A percentile compares a stretch with the other conserved stretches of the same genome.
These are phyloP conservation scores for Phenganax stokvisi DNA, from an alignment of 92 coral and sea anemone species.

Conservation along the genomic window DNA sequence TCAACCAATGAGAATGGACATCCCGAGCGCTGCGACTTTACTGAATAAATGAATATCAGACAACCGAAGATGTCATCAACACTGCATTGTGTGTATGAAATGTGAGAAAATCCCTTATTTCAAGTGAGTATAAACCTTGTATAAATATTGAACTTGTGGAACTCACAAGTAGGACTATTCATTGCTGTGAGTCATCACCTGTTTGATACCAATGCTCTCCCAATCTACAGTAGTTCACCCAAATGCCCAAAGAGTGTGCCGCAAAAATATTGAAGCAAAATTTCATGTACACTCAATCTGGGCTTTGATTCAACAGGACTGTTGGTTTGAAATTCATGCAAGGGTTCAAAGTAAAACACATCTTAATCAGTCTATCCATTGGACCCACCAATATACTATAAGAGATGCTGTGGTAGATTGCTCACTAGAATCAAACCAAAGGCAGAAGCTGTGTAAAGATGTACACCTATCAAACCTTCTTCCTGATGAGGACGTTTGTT, in stretches of 20 bases:
- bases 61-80: conserved; percentile 37
- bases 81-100: conserved; percentile 38
- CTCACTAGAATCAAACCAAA: conserved; percentile 1
- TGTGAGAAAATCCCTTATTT: conserved; percentile 38
- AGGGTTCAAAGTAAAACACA: conserved; percentile 45
- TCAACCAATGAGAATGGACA: too few relatives aligned
- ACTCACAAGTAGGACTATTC: neutral
- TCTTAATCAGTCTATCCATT: conserved; percentile 47
- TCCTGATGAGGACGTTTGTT: conserved; percentile 39
- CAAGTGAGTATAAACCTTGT: conserved; percentile 32
- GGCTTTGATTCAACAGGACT: conserved; percentile 18
- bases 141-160: neutral
- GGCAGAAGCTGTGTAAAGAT: conserved; percentile 37
- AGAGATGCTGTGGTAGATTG: conserved; percentile 34
- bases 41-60: conserved; percentile 34
- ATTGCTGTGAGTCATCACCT: too few relatives aligned
- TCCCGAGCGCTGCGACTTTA: too few relatives aligned
- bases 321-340: conserved; percentile 46
- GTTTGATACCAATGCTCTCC: too few relatives aligned
- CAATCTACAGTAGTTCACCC: too few relatives aligned
- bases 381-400: conserved; percentile 50
- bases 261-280: too few relatives aligned
- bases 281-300: too few relatives aligned
- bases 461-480: conserved; percentile 41
- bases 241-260: too few relatives aligned